phyloP scores from a whole-genome alignment of 37 sponge, comb jelly and placozoan species.

The Eunapius fragilis region DNA sequence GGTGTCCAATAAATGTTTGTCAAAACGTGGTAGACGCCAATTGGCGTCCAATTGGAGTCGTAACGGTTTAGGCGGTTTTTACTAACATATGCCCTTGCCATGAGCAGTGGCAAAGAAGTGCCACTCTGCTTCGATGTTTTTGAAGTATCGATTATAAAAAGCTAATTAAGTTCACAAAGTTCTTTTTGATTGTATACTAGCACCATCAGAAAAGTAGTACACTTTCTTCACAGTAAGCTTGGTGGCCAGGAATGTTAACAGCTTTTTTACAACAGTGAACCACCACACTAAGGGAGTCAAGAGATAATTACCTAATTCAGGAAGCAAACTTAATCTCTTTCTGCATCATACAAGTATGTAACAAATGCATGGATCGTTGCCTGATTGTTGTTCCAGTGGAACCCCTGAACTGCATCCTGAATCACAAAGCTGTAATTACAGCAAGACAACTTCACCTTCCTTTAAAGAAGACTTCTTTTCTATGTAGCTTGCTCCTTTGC shows the following conservation, averaged over 20 bases:
- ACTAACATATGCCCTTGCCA: constrained; percentile 62
- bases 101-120: constrained; percentile 62
- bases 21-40: no score
- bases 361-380: constrained; percentile 37
- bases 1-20: no score
- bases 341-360: constrained; percentile 32
- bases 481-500: constrained; percentile 17
- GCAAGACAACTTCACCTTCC: constrained; percentile 18
- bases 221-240: constrained; percentile 22
- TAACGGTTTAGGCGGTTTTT: no score
- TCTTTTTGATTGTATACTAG: constrained; percentile 45
- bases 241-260: constrained; percentile 22
- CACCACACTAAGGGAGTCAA: constrained; percentile 54
- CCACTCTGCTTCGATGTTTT: constrained; percentile 54
- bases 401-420: constrained; percentile 50
- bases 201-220: constrained; percentile 68
- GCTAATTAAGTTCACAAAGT: constrained; percentile 59
- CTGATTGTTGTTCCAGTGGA: constrained; percentile 58
- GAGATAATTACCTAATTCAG: constrained; percentile 40
- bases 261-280: constrained; percentile 46
- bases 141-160: constrained; percentile 51
- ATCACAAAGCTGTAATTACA: constrained; percentile 47
- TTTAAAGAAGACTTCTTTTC: constrained; percentile 14
- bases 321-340: constrained; percentile 9
- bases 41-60: no score